These are phyloP conservation scores for Oceanodroma leucorhoa DNA, from an alignment of 2,797 vertebrate genomes.

Conservation along the genomic window DNA sequence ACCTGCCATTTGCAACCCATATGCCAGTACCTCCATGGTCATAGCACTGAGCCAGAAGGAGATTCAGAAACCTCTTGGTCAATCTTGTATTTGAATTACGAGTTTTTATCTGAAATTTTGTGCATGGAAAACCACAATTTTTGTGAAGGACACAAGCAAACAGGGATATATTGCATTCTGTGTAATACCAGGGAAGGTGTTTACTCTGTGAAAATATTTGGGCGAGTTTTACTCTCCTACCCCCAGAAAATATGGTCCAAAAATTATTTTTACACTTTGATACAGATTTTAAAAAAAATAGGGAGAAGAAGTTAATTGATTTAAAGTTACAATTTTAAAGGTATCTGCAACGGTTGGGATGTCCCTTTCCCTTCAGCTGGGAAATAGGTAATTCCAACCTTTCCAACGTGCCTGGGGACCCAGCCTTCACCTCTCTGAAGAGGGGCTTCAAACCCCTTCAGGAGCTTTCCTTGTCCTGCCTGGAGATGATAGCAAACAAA, in stretches of 20 bases:
- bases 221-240: neutral
- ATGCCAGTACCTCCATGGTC: neutral
- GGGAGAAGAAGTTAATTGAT: neutral
- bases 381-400: neutral
- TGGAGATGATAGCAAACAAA: neutral
- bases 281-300: neutral
- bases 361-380: neutral
- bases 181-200: neutral
- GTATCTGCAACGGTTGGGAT: neutral
- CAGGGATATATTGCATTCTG: neutral
- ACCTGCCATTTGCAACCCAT: neutral
- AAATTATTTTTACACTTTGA: neutral
- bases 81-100: neutral
- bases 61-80: neutral
- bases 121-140: neutral
- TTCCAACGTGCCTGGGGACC: accelerated
- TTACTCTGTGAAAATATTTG: neutral
- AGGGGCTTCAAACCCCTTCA: neutral
- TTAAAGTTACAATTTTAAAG: neutral
- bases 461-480: neutral
- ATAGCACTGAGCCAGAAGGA: neutral
- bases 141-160: neutral
- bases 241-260: neutral
- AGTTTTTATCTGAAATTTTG: neutral
- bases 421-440: accelerated